These are phyloP conservation scores for Drosophila algonquin DNA, from an alignment of 2,888 invertebrate genomes.

Conservation along the genomic window DNA sequence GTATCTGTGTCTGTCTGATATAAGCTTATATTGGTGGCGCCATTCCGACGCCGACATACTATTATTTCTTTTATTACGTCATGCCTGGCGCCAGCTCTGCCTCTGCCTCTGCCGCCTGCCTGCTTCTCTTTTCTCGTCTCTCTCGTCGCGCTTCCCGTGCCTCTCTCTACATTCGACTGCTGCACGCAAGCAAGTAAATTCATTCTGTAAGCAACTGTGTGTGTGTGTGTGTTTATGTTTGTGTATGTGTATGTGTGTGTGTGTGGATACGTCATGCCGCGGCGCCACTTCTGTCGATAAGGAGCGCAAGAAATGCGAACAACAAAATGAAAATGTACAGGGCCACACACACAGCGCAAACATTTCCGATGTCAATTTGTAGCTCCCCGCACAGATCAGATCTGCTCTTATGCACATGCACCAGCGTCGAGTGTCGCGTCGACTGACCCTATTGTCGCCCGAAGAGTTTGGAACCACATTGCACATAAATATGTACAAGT, in stretches of 20 bases:
- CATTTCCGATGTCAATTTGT: slow-evolving; percentile 46
- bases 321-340: slow-evolving; percentile 52
- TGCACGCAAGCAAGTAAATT: slow-evolving; percentile 73
- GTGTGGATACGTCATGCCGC: slow-evolving; percentile 75
- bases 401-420: slow-evolving; percentile 1
- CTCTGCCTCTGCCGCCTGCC: slow-evolving; percentile 17
- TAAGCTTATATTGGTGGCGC: slow-evolving; percentile 82
- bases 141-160: slow-evolving; percentile 51
- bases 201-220: slow-evolving; percentile 32
- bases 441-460: too few species aligned
- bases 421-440: not conserved
- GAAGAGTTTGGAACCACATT: too few species aligned
- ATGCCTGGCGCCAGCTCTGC: slow-evolving; percentile 82
- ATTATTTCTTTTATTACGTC: slow-evolving; percentile 84
- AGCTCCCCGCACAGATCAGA: slow-evolving; percentile 16
- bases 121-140: slow-evolving; percentile 32
- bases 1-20: slow-evolving; percentile 77
- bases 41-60: slow-evolving; percentile 82
- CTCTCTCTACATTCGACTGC: slow-evolving; percentile 39
- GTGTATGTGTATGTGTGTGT: slow-evolving; percentile 15
- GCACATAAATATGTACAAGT: too few species aligned
- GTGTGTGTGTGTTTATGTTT: slow-evolving; percentile 15
- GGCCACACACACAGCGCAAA: slow-evolving; percentile 29
- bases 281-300: slow-evolving; percentile 79
- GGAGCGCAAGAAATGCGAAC: slow-evolving; percentile 73